phyloP scores from a whole-genome alignment of 2,797 vertebrate genomes.

The Poeciliopsis presidionis region DNA sequence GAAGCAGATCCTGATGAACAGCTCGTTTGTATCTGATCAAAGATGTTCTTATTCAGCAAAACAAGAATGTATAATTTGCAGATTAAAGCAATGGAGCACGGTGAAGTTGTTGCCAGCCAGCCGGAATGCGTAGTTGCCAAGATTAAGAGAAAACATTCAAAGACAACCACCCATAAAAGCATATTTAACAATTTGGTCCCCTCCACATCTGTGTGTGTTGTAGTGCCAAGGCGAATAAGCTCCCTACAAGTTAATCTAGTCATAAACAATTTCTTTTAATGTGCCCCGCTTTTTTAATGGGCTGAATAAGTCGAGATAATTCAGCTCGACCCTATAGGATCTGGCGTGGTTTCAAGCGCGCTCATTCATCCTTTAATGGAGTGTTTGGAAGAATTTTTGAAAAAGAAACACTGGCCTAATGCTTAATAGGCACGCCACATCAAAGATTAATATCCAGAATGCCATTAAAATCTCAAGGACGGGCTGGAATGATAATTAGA shows the following conservation, averaged over 20 bases:
- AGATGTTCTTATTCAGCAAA: conserved; percentile 77
- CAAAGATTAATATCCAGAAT: conserved; percentile 86
- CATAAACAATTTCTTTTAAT: conserved; percentile 73
- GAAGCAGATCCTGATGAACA: conserved; percentile 60
- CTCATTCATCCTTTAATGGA: conserved; percentile 70
- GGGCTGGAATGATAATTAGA: conserved; percentile 85
- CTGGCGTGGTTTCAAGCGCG: conserved; percentile 61
- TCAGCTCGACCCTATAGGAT: conserved; percentile 71
- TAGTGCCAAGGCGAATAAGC: conserved; percentile 49
- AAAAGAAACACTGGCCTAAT: conserved; percentile 73
- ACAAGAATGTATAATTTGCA: conserved; percentile 72
- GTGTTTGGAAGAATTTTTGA: conserved; percentile 74
- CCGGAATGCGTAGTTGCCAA: conserved; percentile 40
- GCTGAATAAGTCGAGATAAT: conserved; percentile 71
- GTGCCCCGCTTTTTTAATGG: conserved; percentile 61
- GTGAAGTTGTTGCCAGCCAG: conserved; percentile 54
- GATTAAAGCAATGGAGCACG: conserved; percentile 63
- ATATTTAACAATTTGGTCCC: conserved; percentile 48
- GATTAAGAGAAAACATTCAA: conserved; percentile 60
- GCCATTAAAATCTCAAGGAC: conserved; percentile 86
- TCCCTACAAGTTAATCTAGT: conserved; percentile 60
- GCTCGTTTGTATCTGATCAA: conserved; percentile 74
- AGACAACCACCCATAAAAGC: conserved; percentile 59
- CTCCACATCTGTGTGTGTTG: conserved; percentile 35
- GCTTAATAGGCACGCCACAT: conserved; percentile 80